Percentiles rank a stretch among this genome's conserved stretches.
These are phyloP conservation scores for Hylia prasina DNA, from an alignment of 2,113 vertebrate species.

Conservation along the genomic window DNA sequence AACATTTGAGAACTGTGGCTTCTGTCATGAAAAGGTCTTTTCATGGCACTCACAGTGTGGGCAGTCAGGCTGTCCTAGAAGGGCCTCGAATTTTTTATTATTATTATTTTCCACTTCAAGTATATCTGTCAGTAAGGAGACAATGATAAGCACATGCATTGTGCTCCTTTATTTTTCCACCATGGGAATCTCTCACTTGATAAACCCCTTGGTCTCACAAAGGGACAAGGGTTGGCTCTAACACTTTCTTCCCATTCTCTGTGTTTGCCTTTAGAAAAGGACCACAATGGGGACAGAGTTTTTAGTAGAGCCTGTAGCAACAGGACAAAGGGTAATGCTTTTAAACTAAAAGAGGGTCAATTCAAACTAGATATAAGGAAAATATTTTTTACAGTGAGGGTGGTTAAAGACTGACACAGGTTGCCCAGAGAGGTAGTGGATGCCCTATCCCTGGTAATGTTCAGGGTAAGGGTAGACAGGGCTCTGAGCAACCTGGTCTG, in stretches of 20 bases:
- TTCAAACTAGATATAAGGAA: background rate
- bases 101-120: background rate
- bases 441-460: background rate
- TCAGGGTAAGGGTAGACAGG: background rate
- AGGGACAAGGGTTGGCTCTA: background rate
- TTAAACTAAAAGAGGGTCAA: background rate
- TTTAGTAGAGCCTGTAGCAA: background rate
- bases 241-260: background rate
- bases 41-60: background rate
- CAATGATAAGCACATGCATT: background rate
- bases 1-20: background rate
- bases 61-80: background rate
- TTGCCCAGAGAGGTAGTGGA: background rate
- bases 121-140: constrained; percentile 8
- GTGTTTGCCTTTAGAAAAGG: background rate
- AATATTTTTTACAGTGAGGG: background rate
- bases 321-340: background rate
- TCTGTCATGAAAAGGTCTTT: constrained; percentile 17
- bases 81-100: background rate
- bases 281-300: background rate
- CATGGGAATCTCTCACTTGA: background rate
- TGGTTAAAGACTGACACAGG: background rate
- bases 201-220: background rate
- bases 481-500: background rate
- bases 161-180: background rate